These are phyloP conservation scores for Parotocinclus haroldoi DNA, from an alignment of 2,797 vertebrate genomes.

Conservation along the genomic window DNA sequence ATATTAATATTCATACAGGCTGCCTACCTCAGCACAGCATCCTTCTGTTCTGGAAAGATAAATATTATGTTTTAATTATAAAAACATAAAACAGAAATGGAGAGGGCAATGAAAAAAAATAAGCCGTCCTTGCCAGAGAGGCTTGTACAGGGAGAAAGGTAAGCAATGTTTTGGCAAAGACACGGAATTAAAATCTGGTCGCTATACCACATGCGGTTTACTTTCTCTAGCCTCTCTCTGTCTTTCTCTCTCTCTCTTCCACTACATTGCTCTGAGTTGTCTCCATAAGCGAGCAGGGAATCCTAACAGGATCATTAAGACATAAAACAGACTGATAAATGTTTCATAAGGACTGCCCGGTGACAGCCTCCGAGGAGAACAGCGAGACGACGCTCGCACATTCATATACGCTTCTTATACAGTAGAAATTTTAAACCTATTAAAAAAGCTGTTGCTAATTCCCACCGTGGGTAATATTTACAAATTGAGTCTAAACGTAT, in stretches of 20 bases:
- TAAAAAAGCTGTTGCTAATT: slow-evolving; percentile 65
- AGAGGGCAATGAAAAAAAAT: slow-evolving; percentile 45
- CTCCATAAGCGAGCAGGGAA: slow-evolving; percentile 73
- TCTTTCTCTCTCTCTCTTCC: slow-evolving; percentile 45
- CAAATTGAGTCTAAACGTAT: slow-evolving; percentile 70
- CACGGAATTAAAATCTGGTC: slow-evolving; percentile 66
- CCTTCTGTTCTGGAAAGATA: slow-evolving; percentile 83
- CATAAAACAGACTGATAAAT: slow-evolving; percentile 78
- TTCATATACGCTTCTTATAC: slow-evolving; percentile 48
- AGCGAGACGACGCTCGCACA: background rate
- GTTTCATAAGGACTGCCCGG: slow-evolving; percentile 76
- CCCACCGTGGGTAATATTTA: slow-evolving; percentile 76
- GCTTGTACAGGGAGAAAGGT: slow-evolving; percentile 66
- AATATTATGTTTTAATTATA: slow-evolving; percentile 86
- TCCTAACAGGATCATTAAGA: slow-evolving; percentile 79
- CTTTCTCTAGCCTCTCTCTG: slow-evolving; percentile 58
- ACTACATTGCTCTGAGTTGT: slow-evolving; percentile 49
- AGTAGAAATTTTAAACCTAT: slow-evolving; percentile 74
- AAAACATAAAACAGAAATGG: slow-evolving; percentile 81
- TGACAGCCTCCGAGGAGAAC: slow-evolving; percentile 72
- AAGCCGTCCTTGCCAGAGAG: slow-evolving; percentile 51
- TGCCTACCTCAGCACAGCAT: slow-evolving; percentile 76
- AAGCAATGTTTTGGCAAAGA: slow-evolving; percentile 72
- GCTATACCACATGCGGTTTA: slow-evolving; percentile 66
- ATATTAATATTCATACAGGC: slow-evolving; percentile 81